Conservation (phyloP, 2,113 vertebrate species). For the Verasper variegatus region DNA sequence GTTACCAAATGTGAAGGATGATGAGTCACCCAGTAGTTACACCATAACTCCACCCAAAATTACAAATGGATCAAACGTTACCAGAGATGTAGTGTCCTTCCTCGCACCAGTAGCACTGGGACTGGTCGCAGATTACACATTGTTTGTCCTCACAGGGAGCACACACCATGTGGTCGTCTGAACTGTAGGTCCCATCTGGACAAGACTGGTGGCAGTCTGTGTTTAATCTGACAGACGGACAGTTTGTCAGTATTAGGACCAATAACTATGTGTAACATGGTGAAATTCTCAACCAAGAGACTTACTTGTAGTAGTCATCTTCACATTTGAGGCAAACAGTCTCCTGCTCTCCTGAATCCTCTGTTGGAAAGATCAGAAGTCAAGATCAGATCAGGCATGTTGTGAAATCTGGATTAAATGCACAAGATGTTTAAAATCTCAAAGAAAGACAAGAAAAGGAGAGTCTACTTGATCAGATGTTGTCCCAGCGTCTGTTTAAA, state of each 20-base stretch:
- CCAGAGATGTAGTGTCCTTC: slow-evolving; percentile 86
- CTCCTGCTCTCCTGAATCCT: slow-evolving; percentile 36
- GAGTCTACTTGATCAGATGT: no score
- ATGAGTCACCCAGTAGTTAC: neutral
- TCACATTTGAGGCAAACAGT: slow-evolving; percentile 76
- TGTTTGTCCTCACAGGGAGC: slow-evolving; percentile 72
- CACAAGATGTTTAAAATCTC: neutral
- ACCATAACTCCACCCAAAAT: neutral
- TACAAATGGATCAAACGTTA: slow-evolving; percentile 50
- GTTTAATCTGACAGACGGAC: slow-evolving; percentile 79
- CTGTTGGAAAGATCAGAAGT: slow-evolving; percentile 50
- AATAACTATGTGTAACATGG: no score
- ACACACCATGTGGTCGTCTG: slow-evolving; percentile 75
- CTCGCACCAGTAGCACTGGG: slow-evolving; percentile 86
- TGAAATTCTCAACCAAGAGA: neutral
- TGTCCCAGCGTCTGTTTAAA: no score
- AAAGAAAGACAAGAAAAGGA: neutral
- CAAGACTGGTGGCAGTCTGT: slow-evolving; percentile 85
- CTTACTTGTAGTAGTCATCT: slow-evolving; percentile 77
- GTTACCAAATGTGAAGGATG: neutral
- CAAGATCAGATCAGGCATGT: neutral
- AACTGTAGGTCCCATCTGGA: slow-evolving; percentile 86
- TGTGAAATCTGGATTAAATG: neutral
- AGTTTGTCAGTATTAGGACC: neutral
- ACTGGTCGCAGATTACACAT: slow-evolving; percentile 85